Evolutionary conservation across 2,113 vertebrate species (phyloP), one percentile per base, ranked within the genome.

Genomic region (Tympanuchus pallidicinctus): DNA sequence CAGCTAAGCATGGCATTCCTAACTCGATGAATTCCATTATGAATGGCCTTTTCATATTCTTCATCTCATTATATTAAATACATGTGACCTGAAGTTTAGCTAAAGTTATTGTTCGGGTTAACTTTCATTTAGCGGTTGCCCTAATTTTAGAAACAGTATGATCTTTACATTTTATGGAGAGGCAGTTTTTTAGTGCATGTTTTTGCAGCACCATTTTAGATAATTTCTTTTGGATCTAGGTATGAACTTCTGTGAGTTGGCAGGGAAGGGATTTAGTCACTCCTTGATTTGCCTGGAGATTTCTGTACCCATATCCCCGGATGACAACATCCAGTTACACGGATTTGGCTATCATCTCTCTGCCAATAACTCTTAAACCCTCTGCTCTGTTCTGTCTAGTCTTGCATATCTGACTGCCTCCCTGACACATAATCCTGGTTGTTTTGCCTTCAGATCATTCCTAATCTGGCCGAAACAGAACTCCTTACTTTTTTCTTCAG

Each of bases 21-120:
- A 96, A 96, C 88, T 96, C 66, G 21, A 93, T 97, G 95, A 96
- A 97, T 97, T 97, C 95, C 94, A 95, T 97, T 97, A 96, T 96
- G 95, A 97, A 96, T 97, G 97, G 96, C 97, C 96, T 97, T 97
- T 97, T 97, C 96, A 95, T 96, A 96, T 96, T 97, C 95, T 94
- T 97, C 93, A 93, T 95, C 96, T 97, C 96, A 95, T 97, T 97
- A 97, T 95, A 94, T 96, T 95, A 96, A 94, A 93, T 97, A 93
- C 96, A 93, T 95, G 86, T 96, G 96, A 97, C 96, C 96, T 90
- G 82, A 96, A 96, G 94, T 97, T 96, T 97, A 96, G 95, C 96
- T 94, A 95, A 97, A 97, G 96, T 97, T 97, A 97, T 97, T 97
- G 95, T 97, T 96, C 77, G 0, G 96, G 96, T 97, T 97, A 97